Conservation (phyloP, 1,140 invertebrate species). For the Bombus ignitus region DNA sequence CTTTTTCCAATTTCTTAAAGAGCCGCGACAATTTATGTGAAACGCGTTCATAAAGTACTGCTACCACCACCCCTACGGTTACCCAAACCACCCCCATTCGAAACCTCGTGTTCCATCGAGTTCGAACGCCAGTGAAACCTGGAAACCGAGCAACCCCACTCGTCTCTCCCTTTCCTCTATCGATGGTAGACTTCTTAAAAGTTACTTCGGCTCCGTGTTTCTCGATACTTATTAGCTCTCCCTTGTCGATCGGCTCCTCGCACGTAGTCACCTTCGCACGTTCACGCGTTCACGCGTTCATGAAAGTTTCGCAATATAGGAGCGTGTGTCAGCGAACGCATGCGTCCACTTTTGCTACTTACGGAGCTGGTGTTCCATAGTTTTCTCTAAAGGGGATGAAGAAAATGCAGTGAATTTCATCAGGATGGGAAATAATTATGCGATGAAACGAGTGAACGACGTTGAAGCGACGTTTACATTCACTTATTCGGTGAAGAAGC, state of each 20-base stretch:
- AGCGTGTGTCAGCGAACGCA: conserved; percentile 27
- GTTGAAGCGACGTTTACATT: background rate
- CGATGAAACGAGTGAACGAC: background rate
- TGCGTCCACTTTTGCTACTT: background rate
- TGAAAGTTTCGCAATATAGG: conserved; percentile 79
- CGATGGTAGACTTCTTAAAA: conserved; percentile 77
- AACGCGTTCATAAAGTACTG: conserved; percentile 82
- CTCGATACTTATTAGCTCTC: conserved; percentile 81
- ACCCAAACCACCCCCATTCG: conserved; percentile 32
- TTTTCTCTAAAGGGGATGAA: background rate
- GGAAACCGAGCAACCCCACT: conserved; percentile 24
- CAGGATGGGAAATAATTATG: background rate
- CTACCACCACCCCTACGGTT: conserved; percentile 48
- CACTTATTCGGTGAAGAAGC: background rate
- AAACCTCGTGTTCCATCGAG: conserved; percentile 7
- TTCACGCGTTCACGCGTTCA: conserved; percentile 38
- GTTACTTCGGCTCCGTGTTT: conserved; percentile 77
- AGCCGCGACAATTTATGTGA: conserved; percentile 83
- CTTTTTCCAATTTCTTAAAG: conserved; percentile 83
- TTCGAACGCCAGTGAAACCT: conserved; percentile 31
- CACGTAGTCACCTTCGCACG: conserved; percentile 47
- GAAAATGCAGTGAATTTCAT: background rate
- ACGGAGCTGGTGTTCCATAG: background rate
- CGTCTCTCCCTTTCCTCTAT: background rate
- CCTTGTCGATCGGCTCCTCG: conserved; percentile 53